phyloP scores from a whole-genome alignment of 2,113 vertebrate species.

The Esox niger region DNA sequence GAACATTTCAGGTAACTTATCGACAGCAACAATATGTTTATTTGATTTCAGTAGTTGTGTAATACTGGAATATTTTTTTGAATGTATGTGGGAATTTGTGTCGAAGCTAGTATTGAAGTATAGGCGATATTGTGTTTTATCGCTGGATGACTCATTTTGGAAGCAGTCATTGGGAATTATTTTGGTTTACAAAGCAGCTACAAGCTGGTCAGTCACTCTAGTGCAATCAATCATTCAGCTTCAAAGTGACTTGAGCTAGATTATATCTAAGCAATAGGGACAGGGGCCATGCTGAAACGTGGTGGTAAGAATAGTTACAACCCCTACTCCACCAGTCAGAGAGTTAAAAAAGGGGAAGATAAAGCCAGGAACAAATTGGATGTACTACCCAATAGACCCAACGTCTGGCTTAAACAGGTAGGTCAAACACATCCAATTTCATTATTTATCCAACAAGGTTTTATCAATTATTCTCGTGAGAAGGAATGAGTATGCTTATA shows the following conservation, averaged over 20 bases:
- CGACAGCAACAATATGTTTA: no score
- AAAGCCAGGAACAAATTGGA: conserved; percentile 66
- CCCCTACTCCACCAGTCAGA: conserved; percentile 68
- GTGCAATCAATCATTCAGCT: neutral
- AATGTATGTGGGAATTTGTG: no score
- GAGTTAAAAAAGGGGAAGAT: conserved; percentile 54
- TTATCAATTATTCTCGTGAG: no score
- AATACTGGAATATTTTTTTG: no score
- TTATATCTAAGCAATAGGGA: conserved; percentile 18
- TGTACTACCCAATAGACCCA: conserved; percentile 64
- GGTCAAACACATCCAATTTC: conserved; percentile 4
- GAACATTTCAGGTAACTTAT: no score
- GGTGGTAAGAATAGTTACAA: conserved; percentile 75
- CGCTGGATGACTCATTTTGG: conserved; percentile 27
- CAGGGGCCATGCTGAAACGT: conserved; percentile 68
- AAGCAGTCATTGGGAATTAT: conserved; percentile 17
- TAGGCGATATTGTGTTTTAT: no score
- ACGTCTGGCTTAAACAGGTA: conserved; percentile 77
- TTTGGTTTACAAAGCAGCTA: neutral
- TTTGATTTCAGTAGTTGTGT: no score
- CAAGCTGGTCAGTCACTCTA: neutral
- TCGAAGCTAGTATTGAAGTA: no score
- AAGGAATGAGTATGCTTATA: no score
- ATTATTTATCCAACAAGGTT: neutral
- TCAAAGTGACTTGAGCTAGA: conserved; percentile 5